phyloP scores from a whole-genome alignment of 92 coral and sea anemone species.

The Pocillopora meandrina region DNA sequence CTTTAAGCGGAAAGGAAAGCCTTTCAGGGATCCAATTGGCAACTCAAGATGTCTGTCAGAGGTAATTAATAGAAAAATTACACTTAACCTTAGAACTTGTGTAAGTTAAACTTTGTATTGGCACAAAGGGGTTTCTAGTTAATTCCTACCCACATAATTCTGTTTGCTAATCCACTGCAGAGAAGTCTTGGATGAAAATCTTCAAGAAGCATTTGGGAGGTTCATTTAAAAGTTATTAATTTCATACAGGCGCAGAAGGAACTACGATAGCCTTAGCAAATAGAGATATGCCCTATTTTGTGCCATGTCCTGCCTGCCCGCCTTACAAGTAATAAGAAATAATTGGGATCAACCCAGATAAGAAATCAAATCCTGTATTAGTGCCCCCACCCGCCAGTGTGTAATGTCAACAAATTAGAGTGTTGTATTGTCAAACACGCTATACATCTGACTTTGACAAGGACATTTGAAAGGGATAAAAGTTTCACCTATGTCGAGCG shows the following conservation, averaged over 20 bases:
- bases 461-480: not conserved
- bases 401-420: conserved; percentile 36
- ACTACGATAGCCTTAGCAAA: not conserved
- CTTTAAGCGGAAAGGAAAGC: not conserved
- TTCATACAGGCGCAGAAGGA: not conserved
- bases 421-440: conserved; percentile 1
- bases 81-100: not conserved
- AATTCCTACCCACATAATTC: not conserved
- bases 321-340: conserved; percentile 15
- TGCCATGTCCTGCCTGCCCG: conserved; percentile 19
- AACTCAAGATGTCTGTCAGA: not conserved
- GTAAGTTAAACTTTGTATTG: not conserved
- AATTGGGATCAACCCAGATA: conserved; percentile 25
- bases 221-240: not conserved
- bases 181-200: not conserved
- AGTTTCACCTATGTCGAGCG: not conserved
- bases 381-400: conserved; percentile 17
- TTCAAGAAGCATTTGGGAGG: not conserved
- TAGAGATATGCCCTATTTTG: not conserved
- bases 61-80: not conserved
- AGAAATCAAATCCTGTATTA: conserved; percentile 3
- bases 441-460: conserved; percentile 13
- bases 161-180: not conserved
- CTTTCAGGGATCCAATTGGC: not conserved
- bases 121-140: not conserved